phyloP scores from a whole-genome alignment of 2,797 vertebrate genomes.

The Alauda arvensis region DNA sequence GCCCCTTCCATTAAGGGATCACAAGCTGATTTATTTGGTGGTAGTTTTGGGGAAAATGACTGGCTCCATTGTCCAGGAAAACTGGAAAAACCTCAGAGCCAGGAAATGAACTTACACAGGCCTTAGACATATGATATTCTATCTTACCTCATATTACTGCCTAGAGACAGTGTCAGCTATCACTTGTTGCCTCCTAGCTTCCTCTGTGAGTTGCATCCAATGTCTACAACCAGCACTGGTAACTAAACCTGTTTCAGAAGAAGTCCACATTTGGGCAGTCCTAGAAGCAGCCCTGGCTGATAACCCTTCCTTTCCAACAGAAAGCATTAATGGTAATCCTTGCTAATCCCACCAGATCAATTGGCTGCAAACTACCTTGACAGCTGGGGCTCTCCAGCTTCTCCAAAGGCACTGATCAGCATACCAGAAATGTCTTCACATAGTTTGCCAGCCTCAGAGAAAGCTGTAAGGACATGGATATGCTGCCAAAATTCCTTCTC shows the following conservation, averaged over 20 bases:
- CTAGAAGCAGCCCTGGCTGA: neutral
- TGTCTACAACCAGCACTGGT: neutral
- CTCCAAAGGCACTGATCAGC: slow-evolving; percentile 4
- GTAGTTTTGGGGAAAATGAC: neutral
- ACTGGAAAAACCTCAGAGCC: neutral
- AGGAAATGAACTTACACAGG: neutral
- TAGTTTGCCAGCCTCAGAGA: neutral
- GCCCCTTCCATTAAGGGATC: neutral
- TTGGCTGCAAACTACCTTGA: neutral
- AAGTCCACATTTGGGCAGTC: neutral
- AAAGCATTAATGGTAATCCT: neutral
- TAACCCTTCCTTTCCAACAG: neutral
- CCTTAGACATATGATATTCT: neutral
- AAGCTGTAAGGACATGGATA: neutral
- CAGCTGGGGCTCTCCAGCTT: slow-evolving; percentile 21
- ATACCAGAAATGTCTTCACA: neutral
- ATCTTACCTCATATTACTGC: neutral
- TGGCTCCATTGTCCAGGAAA: neutral
- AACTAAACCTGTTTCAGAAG: neutral
- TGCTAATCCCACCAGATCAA: neutral
- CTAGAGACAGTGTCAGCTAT: neutral
- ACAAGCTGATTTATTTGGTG: neutral
- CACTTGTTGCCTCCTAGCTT: neutral
- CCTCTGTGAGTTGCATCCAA: neutral
- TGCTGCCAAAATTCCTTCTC: slow-evolving; percentile 15